These are phyloP conservation scores for Sebastes paucispinis DNA, from an alignment of 2,797 vertebrate species.

Conservation along the genomic window DNA sequence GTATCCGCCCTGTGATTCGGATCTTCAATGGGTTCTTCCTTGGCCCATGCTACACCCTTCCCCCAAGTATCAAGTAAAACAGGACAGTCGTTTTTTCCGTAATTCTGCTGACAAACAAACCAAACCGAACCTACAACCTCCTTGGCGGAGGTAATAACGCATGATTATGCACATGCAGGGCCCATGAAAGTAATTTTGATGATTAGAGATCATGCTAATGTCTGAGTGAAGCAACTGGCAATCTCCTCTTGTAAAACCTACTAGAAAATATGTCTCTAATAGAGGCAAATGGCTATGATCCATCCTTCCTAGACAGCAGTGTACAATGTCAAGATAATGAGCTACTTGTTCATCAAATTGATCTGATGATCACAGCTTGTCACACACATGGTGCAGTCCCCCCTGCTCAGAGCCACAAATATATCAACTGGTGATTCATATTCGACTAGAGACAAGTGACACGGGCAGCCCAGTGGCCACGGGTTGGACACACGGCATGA, in stretches of 20 bases:
- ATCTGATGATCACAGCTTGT: conserved; percentile 33
- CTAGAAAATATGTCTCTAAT: not conserved
- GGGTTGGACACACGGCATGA: not conserved
- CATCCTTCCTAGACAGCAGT: not conserved
- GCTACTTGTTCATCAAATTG: conserved; percentile 8
- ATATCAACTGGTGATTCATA: conserved; percentile 14
- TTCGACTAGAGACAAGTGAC: not conserved
- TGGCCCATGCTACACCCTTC: not conserved
- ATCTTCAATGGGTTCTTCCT: not conserved
- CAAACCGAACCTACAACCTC: not conserved
- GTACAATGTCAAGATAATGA: not conserved
- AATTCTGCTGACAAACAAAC: not conserved
- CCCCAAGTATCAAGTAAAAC: no score
- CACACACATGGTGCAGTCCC: not conserved
- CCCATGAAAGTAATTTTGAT: not conserved
- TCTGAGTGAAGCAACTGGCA: not conserved
- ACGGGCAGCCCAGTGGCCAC: not conserved
- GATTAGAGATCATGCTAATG: not conserved
- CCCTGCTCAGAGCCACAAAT: conserved; percentile 22
- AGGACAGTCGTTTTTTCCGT: not conserved
- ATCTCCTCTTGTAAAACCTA: not conserved
- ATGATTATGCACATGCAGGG: not conserved
- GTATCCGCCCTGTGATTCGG: not conserved
- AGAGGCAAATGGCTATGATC: not conserved
- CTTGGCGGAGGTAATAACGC: not conserved